A percentile compares a stretch with the other conserved stretches of the same genome.
Evolutionary conservation across 1,140 invertebrate species (phyloP).

Genomic region (Meloidogyne hapla): DNA sequence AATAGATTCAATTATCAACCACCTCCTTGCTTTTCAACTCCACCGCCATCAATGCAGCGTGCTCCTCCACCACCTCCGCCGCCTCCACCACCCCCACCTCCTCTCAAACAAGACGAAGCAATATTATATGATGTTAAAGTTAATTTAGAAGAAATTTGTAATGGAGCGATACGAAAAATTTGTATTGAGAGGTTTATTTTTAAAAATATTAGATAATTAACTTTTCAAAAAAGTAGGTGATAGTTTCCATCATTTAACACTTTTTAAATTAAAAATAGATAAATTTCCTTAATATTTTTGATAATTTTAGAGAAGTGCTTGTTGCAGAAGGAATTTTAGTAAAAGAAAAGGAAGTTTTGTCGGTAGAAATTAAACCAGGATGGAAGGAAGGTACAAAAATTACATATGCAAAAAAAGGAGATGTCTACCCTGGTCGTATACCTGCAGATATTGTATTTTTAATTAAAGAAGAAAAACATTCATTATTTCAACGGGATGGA

Average conservation of each 20-base stretch:
- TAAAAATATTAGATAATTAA: too few species aligned
- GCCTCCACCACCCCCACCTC: background rate
- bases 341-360: background rate
- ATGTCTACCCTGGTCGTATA: slow-evolving; percentile 1
- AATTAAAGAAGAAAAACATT: background rate
- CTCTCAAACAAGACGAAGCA: background rate
- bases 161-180: background rate
- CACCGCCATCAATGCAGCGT: background rate
- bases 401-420: background rate
- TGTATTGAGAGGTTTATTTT: background rate
- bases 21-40: background rate
- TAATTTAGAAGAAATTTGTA: background rate
- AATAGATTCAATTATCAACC: background rate
- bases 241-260: too few species aligned
- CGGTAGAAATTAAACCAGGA: background rate
- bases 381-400: slow-evolving; percentile 1
- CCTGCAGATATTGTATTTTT: background rate
- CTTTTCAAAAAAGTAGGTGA: too few species aligned
- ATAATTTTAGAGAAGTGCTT: background rate
- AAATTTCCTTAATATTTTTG: background rate
- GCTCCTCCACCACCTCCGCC: too few species aligned
- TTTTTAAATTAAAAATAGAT: too few species aligned
- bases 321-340: background rate
- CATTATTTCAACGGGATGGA: background rate
- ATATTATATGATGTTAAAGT: background rate